Evolutionary conservation across 2,113 vertebrate genomes (phyloP).

Genomic region (Nycticryphes semicollaris): DNA sequence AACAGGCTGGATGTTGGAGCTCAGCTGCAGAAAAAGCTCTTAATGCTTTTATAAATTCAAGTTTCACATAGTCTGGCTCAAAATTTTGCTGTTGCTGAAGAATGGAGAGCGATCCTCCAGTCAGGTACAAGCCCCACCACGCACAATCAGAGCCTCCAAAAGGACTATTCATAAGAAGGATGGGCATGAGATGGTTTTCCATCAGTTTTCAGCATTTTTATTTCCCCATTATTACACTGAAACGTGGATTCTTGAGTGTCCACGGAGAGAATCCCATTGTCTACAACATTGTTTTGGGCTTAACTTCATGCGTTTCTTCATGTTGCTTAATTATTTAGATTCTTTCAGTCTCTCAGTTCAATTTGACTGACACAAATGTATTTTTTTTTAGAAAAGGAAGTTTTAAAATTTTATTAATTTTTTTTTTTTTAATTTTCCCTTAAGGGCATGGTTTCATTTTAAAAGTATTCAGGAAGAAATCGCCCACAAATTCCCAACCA

Average conservation of each 20-base stretch:
- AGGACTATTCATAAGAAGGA: background rate
- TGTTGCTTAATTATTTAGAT: background rate
- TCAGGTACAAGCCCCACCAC: accelerated
- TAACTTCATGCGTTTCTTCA: background rate
- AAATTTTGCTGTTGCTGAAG: background rate
- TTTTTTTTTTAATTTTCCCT: background rate
- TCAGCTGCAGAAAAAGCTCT: background rate
- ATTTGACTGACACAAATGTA: background rate
- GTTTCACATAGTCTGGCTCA: background rate
- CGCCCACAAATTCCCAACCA: background rate
- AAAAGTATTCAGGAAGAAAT: background rate
- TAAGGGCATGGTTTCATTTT: background rate
- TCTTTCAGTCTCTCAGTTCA: background rate
- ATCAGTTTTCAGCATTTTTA: background rate
- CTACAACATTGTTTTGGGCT: background rate
- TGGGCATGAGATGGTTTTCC: background rate
- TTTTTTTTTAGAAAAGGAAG: background rate
- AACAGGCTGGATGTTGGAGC: background rate
- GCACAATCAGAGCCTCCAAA: background rate
- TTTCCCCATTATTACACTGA: background rate
- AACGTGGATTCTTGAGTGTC: background rate
- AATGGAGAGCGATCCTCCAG: background rate
- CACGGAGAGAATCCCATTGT: background rate
- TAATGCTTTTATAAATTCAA: background rate
- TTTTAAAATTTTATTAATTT: background rate